A percentile compares a stretch with the other conserved stretches of the same genome.
Conservation (phyloP, 2,797 vertebrate genomes). For the Eleutherodactylus coqui region DNA sequence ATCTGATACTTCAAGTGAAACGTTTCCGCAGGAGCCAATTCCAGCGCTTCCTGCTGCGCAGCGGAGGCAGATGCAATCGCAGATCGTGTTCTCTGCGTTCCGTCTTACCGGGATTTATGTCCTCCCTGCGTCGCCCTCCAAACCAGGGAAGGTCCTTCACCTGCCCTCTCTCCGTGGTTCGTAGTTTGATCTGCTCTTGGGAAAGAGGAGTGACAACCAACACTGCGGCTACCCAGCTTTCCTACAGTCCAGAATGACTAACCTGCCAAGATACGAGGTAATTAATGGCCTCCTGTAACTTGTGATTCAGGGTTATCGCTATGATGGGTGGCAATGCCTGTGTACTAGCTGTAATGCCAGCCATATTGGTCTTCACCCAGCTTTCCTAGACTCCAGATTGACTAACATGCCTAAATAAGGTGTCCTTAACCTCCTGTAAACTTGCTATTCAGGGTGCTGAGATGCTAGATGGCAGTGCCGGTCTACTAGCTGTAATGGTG, state of each 20-base stretch:
- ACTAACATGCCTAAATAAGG: no score
- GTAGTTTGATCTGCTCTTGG: background rate
- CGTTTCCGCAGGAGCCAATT: slow-evolving; percentile 38
- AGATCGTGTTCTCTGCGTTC: background rate
- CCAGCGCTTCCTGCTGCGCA: slow-evolving; percentile 2
- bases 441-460: no score
- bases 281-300: no score
- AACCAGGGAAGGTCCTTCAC: background rate
- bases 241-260: background rate
- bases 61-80: background rate
- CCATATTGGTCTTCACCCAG: background rate
- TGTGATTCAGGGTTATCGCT: no score
- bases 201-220: background rate
- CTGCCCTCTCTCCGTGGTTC: background rate
- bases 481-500: background rate
- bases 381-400: background rate
- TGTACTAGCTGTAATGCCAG: no score
- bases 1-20: slow-evolving; percentile 31
- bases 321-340: no score
- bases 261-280: no score
- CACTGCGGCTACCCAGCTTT: background rate
- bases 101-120: background rate
- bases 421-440: no score
- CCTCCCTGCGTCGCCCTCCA: background rate
- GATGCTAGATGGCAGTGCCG: no score